Base-by-base conservation (phyloP, 2,888 invertebrate genomes). In the Schizaphis graminum region DNA sequence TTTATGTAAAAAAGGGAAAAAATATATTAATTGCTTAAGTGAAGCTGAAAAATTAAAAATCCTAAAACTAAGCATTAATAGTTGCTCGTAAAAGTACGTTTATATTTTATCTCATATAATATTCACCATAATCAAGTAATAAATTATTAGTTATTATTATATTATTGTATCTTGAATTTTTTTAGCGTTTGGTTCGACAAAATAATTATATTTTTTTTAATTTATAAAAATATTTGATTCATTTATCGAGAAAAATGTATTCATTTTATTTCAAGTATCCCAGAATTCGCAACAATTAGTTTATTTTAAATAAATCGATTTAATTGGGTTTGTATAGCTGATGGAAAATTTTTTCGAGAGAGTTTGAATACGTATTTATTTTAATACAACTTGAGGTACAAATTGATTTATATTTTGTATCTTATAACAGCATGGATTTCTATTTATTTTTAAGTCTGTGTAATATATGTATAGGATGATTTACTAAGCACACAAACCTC, bases 1-100 rank as follows among this genome's bases (percentile, higher is more conserved):
- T 53, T 85, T 61, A 26, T 26, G n/a, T 57, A 86, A 41, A 92
- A 89, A 91, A 21, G 5, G 24, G 3, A n/a, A 47, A 49, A 61
- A 92, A 56, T 91, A 84, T 91, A 84, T n/a, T 91, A 90, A 84
- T 91, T 47, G 57, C 35, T 86, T 47, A 47, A 85, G 91, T 85
- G 28, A 53, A 93, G 57, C 16, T 24, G 7, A 57, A 77, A 47
- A n/a, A 47, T 53, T 87, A 26, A 94, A 91, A 94, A 41, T 10
- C 26, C 13, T 77, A 35, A 1, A 21, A 35, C 8, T 77, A 35
- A 21, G 77, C 35, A 35, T 77, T 21, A 35, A 0, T 4, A 53
- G 26, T 47, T 47, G n/a, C 44, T 21, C 13, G n/a, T 47, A 77
- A 35, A 47, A 35, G 0, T 67, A n/a, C 10, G 26, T 86, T 26